Conservation (phyloP, 1,140 invertebrate genomes). For the Sarcophaga bullata region DNA sequence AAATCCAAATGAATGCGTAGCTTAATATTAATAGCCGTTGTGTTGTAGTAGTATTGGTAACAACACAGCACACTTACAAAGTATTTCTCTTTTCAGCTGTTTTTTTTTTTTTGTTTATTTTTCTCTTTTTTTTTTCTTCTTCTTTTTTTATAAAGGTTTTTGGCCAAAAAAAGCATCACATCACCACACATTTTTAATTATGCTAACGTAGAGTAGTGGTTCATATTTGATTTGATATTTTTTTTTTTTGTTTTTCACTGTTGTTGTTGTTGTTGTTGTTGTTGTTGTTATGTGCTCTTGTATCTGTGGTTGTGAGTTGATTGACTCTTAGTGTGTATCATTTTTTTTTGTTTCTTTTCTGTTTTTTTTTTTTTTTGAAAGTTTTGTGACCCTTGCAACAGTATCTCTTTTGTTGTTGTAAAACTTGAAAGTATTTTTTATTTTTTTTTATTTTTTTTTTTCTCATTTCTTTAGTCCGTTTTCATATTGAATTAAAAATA, state of each 20-base stretch:
- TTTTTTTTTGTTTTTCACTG: too few species aligned
- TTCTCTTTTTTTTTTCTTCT: neutral
- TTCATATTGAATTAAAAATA: too few species aligned
- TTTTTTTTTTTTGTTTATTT: neutral
- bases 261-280: too few species aligned
- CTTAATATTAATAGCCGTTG: too few species aligned
- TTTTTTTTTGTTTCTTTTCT: conserved; percentile 20
- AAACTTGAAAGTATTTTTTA: conserved; percentile 37
- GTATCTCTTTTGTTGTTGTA: neutral
- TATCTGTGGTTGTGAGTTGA: conserved; percentile 12
- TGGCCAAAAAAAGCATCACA: neutral
- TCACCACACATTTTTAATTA: neutral
- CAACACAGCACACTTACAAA: neutral
- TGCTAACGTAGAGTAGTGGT: neutral
- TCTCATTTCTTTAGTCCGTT: neutral
- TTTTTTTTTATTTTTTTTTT: conserved; percentile 17
- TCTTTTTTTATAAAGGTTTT: neutral
- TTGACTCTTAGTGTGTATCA: neutral
- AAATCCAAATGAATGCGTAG: neutral
- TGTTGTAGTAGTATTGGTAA: too few species aligned
- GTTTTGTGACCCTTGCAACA: conserved; percentile 36
- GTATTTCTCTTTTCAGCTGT: neutral
- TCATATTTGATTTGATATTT: neutral
- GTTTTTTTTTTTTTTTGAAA: conserved; percentile 32
- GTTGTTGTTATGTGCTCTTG: neutral